These are phyloP conservation scores for Steatornis caripensis DNA, from an alignment of 2,113 vertebrate species.

Conservation along the genomic window DNA sequence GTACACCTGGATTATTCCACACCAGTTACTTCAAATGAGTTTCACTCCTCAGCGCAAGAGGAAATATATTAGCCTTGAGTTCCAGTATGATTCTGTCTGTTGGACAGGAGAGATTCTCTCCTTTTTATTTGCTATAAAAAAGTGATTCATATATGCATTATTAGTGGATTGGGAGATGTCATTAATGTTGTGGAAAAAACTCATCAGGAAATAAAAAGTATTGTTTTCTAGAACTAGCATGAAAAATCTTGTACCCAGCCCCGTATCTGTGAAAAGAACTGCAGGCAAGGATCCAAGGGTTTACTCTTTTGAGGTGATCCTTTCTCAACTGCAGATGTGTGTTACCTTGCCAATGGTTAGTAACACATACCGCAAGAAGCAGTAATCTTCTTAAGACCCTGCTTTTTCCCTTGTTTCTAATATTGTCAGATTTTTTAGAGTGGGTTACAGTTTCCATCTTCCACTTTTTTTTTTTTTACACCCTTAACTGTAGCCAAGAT, in stretches of 20 bases:
- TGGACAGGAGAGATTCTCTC: neutral
- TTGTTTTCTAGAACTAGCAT: neutral
- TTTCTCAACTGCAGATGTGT: neutral
- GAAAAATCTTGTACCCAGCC: neutral
- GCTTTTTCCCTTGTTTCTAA: neutral
- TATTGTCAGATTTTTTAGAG: neutral
- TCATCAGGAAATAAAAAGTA: neutral
- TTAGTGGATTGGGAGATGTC: neutral
- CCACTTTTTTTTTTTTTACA: neutral
- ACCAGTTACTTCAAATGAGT: neutral
- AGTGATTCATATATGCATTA: neutral
- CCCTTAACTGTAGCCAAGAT: neutral
- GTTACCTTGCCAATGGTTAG: neutral
- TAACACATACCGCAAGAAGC: neutral
- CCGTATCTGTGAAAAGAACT: neutral
- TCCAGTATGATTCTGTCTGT: neutral
- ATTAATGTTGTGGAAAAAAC: neutral
- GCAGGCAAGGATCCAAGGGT: neutral
- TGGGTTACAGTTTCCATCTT: neutral
- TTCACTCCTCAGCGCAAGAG: neutral
- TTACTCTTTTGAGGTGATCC: neutral
- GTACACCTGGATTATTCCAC: neutral
- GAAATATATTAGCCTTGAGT: neutral
- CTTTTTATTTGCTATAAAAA: neutral
- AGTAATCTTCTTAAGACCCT: neutral